Percentiles rank a stretch among this genome's conserved stretches.
Evolutionary conservation across 2,113 vertebrate species (phyloP).

Genomic region (Ophiodon elongatus): DNA sequence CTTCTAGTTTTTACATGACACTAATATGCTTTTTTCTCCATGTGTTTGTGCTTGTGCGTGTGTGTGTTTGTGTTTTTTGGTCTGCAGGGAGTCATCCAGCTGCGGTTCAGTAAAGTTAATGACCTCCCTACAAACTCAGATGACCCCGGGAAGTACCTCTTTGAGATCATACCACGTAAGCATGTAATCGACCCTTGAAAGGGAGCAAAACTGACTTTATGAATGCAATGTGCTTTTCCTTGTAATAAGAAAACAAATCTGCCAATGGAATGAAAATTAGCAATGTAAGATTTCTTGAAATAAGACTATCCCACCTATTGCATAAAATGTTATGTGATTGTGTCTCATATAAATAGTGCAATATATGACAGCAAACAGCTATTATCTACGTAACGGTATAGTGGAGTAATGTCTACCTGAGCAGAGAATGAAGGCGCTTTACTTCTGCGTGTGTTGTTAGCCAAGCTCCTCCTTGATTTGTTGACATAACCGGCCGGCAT

Average conservation of each 20-base stretch:
- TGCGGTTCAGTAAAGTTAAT: constrained; percentile 89
- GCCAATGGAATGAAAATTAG: too few species aligned
- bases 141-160: constrained; percentile 92
- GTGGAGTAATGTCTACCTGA: neutral
- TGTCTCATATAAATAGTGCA: neutral
- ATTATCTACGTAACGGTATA: neutral
- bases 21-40: neutral
- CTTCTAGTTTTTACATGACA: neutral
- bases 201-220: neutral
- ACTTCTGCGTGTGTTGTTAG: too few species aligned
- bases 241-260: too few species aligned
- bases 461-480: too few species aligned
- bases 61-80: constrained; percentile 13
- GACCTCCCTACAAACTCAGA: constrained; percentile 88
- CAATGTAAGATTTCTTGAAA: neutral
- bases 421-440: too few species aligned
- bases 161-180: constrained; percentile 94
- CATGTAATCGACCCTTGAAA: neutral
- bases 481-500: too few species aligned
- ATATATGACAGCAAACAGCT: neutral
- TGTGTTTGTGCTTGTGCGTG: neutral
- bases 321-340: neutral
- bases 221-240: neutral
- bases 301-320: neutral
- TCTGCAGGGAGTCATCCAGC: constrained; percentile 88